These are phyloP conservation scores for Sceloporus undulatus DNA, from an alignment of 2,113 vertebrate species.

Conservation along the genomic window DNA sequence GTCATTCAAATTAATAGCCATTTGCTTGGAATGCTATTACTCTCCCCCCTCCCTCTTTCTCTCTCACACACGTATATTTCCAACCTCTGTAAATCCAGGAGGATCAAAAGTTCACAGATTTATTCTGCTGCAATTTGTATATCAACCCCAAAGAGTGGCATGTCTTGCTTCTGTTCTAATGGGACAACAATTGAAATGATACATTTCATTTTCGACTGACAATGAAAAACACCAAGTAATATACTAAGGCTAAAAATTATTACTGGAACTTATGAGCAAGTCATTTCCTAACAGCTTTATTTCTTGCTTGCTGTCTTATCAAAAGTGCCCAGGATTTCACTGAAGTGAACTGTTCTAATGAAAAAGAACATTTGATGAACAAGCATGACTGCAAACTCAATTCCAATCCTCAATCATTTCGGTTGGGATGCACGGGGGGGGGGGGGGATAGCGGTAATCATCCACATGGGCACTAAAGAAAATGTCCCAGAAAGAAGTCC, in stretches of 20 bases:
- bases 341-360: constrained; percentile 75
- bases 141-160: constrained; percentile 71
- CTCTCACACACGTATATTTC: background rate
- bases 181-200: constrained; percentile 77
- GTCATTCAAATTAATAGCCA: constrained; percentile 75
- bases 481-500: constrained; percentile 33
- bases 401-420: constrained; percentile 48
- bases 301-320: constrained; percentile 73
- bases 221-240: constrained; percentile 75
- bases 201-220: constrained; percentile 79
- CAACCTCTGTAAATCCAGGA: constrained; percentile 51
- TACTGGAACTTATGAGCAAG: constrained; percentile 73
- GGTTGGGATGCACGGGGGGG: constrained; percentile 43
- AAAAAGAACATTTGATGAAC: constrained; percentile 69
- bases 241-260: constrained; percentile 78
- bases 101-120: constrained; percentile 78
- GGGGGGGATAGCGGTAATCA: constrained; percentile 57
- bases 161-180: constrained; percentile 69
- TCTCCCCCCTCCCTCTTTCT: constrained; percentile 15
- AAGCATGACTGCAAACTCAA: constrained; percentile 54
- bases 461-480: constrained; percentile 56
- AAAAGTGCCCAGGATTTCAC: constrained; percentile 72
- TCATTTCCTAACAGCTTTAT: constrained; percentile 77
- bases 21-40: constrained; percentile 70
- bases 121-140: constrained; percentile 78